Evolutionary conservation across 2,888 invertebrate genomes (phyloP).

Genomic region (Drosophila kambysellisi): DNA sequence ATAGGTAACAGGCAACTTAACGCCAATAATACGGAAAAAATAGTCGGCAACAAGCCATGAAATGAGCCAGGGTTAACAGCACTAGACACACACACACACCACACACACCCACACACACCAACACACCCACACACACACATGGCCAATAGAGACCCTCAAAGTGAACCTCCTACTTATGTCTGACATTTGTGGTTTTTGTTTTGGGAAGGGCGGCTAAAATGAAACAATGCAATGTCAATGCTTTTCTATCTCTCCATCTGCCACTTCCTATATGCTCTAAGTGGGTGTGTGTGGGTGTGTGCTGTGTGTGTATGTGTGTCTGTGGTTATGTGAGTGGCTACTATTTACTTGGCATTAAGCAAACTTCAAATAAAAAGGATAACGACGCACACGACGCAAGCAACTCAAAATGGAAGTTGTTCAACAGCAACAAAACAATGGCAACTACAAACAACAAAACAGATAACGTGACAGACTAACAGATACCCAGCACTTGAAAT

Average conservation of each 20-base stretch:
- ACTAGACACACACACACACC: neutral
- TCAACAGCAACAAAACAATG: conserved; percentile 45
- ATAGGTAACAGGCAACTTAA: conserved; percentile 77
- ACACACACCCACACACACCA: neutral
- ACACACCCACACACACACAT: neutral
- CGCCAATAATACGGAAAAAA: conserved; percentile 73
- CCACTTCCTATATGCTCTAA: conserved; percentile 3
- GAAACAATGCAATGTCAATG: conserved; percentile 55
- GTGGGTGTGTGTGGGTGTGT: neutral
- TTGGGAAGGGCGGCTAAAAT: conserved; percentile 9
- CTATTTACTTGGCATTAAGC: conserved; percentile 79
- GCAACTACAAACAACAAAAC: neutral
- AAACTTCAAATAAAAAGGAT: conserved; percentile 81
- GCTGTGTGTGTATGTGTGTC: conserved; percentile 12
- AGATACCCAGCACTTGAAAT: conserved; percentile 11
- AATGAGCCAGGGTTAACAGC: conserved; percentile 41
- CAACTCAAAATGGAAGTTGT: conserved; percentile 68
- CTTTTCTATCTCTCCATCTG: conserved; percentile 33
- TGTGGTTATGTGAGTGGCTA: conserved; percentile 35
- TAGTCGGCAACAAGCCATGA: conserved; percentile 75
- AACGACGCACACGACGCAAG: conserved; percentile 78
- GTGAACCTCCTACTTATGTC: conserved; percentile 7
- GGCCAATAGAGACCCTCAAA: neutral
- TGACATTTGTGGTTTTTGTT: conserved; percentile 43
- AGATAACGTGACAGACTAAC: neutral